Percentiles rank a stretch among this genome's conserved stretches.
phyloP scores from a whole-genome alignment of 2,113 vertebrate genomes.

The Corvus moneduloides region DNA sequence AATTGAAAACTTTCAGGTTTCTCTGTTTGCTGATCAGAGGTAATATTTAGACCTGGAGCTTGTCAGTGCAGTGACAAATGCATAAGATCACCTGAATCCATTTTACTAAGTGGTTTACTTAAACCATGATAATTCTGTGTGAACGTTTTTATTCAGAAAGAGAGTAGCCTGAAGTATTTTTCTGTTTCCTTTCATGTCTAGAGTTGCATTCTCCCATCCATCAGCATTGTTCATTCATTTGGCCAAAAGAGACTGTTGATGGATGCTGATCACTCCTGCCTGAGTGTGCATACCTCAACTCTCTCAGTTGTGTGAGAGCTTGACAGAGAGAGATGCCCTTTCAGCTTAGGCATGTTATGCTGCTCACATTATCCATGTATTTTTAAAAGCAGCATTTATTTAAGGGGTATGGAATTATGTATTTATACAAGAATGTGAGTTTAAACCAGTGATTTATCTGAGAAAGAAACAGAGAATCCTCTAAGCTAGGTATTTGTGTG shows the following conservation, averaged over 20 bases:
- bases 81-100: not conserved
- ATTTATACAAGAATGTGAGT: not conserved
- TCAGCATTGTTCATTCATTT: not conserved
- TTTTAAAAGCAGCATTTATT: not conserved
- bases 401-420: not conserved
- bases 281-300: not conserved
- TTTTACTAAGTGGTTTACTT: not conserved
- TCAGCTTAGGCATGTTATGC: not conserved
- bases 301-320: not conserved
- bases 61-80: not conserved
- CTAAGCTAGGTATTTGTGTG: not conserved
- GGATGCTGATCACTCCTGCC: not conserved
- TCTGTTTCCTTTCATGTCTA: not conserved
- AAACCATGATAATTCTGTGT: not conserved
- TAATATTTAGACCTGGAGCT: not conserved
- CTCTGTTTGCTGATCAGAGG: not conserved
- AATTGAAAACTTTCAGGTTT: not conserved
- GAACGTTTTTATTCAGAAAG: not conserved
- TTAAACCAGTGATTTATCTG: not conserved
- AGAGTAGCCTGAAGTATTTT: not conserved
- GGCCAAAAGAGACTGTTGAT: not conserved
- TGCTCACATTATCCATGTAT: not conserved
- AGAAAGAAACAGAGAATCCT: not conserved
- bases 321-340: not conserved
- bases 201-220: not conserved